Percentiles rank a stretch among this genome's conserved stretches.
phyloP scores from a whole-genome alignment of 2,888 invertebrate species.

The Campoletis raptor region DNA sequence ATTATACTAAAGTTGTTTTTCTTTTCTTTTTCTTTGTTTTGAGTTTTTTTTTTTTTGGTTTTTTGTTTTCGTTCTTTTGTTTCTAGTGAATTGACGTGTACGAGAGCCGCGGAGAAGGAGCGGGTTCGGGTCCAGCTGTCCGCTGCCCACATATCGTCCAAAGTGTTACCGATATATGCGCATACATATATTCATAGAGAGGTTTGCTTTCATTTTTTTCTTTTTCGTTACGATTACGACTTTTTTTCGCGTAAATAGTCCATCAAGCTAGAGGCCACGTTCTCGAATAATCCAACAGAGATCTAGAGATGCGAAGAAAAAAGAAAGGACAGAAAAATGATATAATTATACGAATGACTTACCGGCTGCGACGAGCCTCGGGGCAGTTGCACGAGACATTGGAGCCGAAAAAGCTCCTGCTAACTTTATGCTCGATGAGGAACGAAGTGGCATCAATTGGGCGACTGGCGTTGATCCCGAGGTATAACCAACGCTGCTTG shows the following conservation, averaged over 20 bases:
- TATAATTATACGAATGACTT: conserved; percentile 63
- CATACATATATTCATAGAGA: conserved; percentile 9
- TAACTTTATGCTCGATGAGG: conserved; percentile 81
- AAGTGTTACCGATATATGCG: conserved; percentile 33
- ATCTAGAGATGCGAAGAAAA: conserved; percentile 60
- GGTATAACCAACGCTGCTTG: conserved; percentile 69
- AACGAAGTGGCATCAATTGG: conserved; percentile 82
- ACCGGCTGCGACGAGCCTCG: conserved; percentile 87
- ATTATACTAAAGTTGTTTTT: conserved; percentile 40
- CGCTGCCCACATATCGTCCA: conserved; percentile 61
- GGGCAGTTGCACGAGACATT: conserved; percentile 84
- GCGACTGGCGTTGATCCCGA: conserved; percentile 77
- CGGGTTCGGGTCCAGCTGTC: conserved; percentile 49
- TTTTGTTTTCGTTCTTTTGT: conserved; percentile 25
- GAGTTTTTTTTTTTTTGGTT: background rate
- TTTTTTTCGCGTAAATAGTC: conserved; percentile 21
- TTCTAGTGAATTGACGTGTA: conserved; percentile 36
- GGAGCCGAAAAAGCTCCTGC: conserved; percentile 81
- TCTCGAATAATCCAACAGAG: conserved; percentile 38
- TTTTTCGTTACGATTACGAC: conserved; percentile 25
- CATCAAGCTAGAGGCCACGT: conserved; percentile 36
- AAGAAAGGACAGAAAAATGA: conserved; percentile 42
- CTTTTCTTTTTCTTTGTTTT: conserved; percentile 27
- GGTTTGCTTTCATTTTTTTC: background rate
- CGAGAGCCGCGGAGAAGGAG: conserved; percentile 62